Base-by-base conservation (phyloP, 2,797 vertebrate genomes). In the Phataginus tetradactyla region DNA sequence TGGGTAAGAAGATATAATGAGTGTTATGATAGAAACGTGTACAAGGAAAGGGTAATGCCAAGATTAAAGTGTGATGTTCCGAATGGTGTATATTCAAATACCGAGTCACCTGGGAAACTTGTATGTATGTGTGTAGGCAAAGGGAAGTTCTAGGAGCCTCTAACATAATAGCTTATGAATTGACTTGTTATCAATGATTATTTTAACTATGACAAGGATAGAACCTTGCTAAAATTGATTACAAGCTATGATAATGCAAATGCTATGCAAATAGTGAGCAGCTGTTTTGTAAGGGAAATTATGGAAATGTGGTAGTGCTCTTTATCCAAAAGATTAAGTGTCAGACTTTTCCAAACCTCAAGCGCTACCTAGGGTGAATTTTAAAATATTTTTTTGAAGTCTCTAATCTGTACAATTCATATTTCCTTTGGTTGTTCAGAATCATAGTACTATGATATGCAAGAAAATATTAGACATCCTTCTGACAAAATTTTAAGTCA, bases 221-320 rank as follows among this genome's bases (percentile, higher is more conserved):
- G 14, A 68, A 78, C 23, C n/a, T 51, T 86, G 27, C 8, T 86
- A 77, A 81, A 71, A 57, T 15, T 75, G 15, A 80, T 34, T 25
- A 79, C 79, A 89, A 89, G 32, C 71, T 57, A 80, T 88, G 66
- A 25, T 63, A 81, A 69, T 80, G 37, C 11, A 95, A 77, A 53
- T 86, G 34, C 5, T 63, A 71, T 72, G 49, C 14, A 63, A 72
- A 63, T 32, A 55, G 4, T 77, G 57, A 75, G 7, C 34, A 69
- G 9, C 10, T 27, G 5, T 81, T 72, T 84, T 84, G 20, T 63
- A 84, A 91, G n/a, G 45, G 9, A 92, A 90, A 80, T 64, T 79
- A n/a, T 84, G n/a, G 34, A 92, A 87, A 78, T 90, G n/a, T 7
- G 61, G 11, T 6, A 83, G 25, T 51, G 25, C 32, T 92, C 39